Percentiles rank a stretch among this genome's conserved stretches.
Evolutionary conservation across 2,797 vertebrate species (phyloP).

Genomic region (Tamandua tetradactyla): DNA sequence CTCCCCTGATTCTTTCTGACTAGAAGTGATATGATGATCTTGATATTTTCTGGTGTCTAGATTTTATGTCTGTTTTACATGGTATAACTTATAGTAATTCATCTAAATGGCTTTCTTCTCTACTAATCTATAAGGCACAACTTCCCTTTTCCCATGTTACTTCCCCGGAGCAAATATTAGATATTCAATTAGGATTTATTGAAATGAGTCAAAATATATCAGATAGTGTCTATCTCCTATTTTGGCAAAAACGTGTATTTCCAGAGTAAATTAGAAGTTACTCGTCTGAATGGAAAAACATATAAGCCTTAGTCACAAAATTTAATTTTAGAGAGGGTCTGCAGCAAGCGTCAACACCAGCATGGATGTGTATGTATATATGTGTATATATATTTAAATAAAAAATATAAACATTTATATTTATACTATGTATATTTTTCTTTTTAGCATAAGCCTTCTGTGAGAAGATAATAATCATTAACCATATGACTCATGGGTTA

Average conservation of each 20-base stretch:
- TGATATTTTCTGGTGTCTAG: background rate
- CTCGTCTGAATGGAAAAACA: constrained; percentile 24
- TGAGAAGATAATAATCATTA: background rate
- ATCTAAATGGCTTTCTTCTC: background rate
- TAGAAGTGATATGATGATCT: background rate
- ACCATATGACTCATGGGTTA: background rate
- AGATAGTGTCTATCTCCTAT: background rate
- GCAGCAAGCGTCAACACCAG: background rate
- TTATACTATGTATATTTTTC: background rate
- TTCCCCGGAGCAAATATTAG: constrained; percentile 26
- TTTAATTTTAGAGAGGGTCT: constrained; percentile 4
- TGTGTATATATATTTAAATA: background rate
- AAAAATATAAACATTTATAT: too few relatives aligned
- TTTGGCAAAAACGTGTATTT: constrained; percentile 30
- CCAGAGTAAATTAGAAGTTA: constrained; percentile 37
- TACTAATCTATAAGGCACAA: background rate
- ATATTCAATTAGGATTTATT: constrained; percentile 31
- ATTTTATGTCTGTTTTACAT: background rate
- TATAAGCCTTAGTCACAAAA: background rate
- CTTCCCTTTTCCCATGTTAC: background rate
- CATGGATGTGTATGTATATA: background rate
- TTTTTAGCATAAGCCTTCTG: background rate
- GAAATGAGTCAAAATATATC: constrained; percentile 18
- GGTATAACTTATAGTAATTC: background rate
- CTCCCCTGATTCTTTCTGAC: background rate